Base-by-base conservation (phyloP, 2,797 vertebrate species). In the Lophotriccus pileatus region DNA sequence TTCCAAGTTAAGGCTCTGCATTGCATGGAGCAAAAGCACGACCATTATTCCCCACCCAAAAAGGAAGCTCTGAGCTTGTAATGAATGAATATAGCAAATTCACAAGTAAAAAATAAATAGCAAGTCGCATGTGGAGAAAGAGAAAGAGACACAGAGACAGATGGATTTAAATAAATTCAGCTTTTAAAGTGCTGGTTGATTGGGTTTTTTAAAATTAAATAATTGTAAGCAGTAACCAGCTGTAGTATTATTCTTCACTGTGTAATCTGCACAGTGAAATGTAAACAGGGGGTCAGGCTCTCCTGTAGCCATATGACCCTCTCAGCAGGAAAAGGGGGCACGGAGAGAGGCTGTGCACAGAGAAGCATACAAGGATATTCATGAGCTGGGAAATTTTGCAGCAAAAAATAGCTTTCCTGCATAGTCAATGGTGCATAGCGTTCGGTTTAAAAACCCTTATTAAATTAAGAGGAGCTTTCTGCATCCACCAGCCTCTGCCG, bases 381-480 rank as follows among this genome's bases (percentile, higher is more conserved):
- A 92, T 70, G 76, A 97, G 86, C 66, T 72, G 83, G 87, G 79
- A 84, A 91, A 89, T 94, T 90, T 84, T 88, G 82, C 81, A 63
- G 84, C 90, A 92, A 89, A 95, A 94, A 92, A 96, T 75, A 90
- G 76, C 78, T 84, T 94, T 94, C 92, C 89, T 73, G 82, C 90
- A 88, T 91, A 96, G 86, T 93, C 80, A 84, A 93, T 97, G 95
- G 94, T 91, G 96, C 96, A 97, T 92, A 96, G 93, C 94, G 23
- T 92, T 96, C 6, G 1, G 88, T 80, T 84, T 93, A 93, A 96
- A 91, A 92, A 43, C 85, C 94, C 89, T 96, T 91, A 96, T 96
- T 92, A 96, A 96, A 95, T 95, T 95, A 95, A 97, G 92, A 93
- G 84, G 76, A 96, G 93, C 90, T 85, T 93, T 95, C 66, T 93